Percentiles rank a stretch among this genome's conserved stretches.
phyloP scores from a whole-genome alignment of 2,888 invertebrate genomes.

The Yponomeuta sedellus region DNA sequence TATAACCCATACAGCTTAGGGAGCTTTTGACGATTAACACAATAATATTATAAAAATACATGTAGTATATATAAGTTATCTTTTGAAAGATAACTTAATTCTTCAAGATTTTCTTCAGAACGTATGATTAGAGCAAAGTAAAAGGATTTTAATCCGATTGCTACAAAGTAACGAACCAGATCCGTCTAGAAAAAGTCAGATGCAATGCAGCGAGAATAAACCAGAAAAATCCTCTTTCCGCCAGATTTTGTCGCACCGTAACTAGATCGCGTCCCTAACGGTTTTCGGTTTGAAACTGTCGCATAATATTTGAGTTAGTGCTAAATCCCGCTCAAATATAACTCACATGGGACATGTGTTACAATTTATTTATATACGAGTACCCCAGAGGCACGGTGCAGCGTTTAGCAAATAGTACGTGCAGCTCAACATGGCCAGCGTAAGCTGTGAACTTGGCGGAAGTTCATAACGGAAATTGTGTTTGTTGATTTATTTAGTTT shows the following conservation, averaged over 20 bases:
- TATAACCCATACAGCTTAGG: no score
- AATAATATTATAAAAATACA: no score
- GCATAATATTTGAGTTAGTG: background rate
- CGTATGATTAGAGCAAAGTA: no score
- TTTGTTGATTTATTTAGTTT: no score
- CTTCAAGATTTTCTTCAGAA: no score
- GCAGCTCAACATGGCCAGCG: background rate
- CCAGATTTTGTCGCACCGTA: background rate
- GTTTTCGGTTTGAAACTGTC: background rate
- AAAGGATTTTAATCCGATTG: no score
- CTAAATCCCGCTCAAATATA: background rate
- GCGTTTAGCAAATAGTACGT: background rate
- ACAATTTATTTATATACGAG: background rate
- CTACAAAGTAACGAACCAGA: no score
- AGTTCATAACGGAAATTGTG: no score
- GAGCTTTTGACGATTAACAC: no score
- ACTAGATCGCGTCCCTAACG: background rate
- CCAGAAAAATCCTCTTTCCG: background rate
- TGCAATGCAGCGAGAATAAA: background rate
- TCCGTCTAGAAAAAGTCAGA: background rate
- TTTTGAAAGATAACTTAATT: no score
- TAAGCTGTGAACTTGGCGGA: background rate
- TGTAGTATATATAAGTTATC: no score
- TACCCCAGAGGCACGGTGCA: background rate
- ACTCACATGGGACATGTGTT: background rate